phyloP scores from a whole-genome alignment of 2,888 invertebrate genomes.

The Drosophila antonietae region DNA sequence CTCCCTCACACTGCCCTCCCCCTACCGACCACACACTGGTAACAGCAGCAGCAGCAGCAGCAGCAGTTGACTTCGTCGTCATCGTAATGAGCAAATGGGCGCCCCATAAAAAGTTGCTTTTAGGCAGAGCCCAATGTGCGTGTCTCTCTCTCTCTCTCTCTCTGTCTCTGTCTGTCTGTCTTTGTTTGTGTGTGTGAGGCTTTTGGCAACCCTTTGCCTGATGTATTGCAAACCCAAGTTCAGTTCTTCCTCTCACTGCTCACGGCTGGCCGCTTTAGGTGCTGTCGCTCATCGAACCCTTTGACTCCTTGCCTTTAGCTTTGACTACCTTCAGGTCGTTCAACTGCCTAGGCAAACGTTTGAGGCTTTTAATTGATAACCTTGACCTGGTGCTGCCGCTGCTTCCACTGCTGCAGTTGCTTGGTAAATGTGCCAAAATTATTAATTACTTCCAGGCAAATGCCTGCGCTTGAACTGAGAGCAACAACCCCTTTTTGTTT shows the following conservation, averaged over 20 bases:
- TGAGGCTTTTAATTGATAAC: slow-evolving; percentile 25
- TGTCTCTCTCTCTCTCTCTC: slow-evolving; percentile 28
- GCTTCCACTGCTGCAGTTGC: slow-evolving; percentile 18
- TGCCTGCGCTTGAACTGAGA: slow-evolving; percentile 26
- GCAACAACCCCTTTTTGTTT: slow-evolving; percentile 58
- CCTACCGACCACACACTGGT: slow-evolving; percentile 6
- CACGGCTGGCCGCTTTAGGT: slow-evolving; percentile 20
- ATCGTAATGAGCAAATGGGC: slow-evolving; percentile 70
- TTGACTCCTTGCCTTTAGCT: not conserved
- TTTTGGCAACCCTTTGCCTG: slow-evolving; percentile 73
- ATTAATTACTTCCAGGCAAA: slow-evolving; percentile 61
- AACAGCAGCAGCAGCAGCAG: slow-evolving; percentile 19
- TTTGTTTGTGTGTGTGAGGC: slow-evolving; percentile 20
- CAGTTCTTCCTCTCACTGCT: not conserved
- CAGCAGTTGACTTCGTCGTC: slow-evolving; percentile 44
- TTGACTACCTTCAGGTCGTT: slow-evolving; percentile 33
- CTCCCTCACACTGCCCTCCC: not conserved
- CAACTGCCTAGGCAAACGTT: slow-evolving; percentile 42
- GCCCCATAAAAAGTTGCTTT: slow-evolving; percentile 72
- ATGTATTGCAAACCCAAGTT: slow-evolving; percentile 39
- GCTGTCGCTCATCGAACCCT: slow-evolving; percentile 32
- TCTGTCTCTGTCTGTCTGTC: slow-evolving; percentile 15
- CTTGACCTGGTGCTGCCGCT: slow-evolving; percentile 56
- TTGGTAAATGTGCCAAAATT: slow-evolving; percentile 56
- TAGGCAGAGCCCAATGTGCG: slow-evolving; percentile 53